Base-by-base conservation (phyloP, 64 coral and sea anemone genomes). In the Pachyseris speciosa region DNA sequence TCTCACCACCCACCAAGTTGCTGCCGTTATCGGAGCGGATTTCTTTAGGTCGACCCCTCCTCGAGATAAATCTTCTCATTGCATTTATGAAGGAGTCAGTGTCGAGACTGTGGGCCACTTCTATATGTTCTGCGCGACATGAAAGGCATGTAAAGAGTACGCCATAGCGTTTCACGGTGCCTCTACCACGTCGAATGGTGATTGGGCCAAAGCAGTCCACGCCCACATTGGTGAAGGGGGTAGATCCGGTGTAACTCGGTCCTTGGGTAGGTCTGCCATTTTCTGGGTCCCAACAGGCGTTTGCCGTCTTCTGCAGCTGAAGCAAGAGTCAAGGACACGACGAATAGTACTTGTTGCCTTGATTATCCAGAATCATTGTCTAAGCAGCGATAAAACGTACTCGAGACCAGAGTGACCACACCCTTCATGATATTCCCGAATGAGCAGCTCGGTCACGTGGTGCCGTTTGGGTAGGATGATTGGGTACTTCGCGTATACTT, bases 81-180 rank as follows among this genome's bases (percentile, higher is more conserved):
- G 87, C 86, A 6, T 88, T 88, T 20, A 88, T 76, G 22, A 88
- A 75, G 17, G 70, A 76, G 22, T 88, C 84, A 47, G 83, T 68
- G 13, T 85, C 83, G 2, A 85, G 29, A 29, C 19, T 24, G 67
- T 47, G 24, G 39, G 24, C 83, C 4, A 85, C 5, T 10, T 87
- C 85, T 0, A 87, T 87, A 13, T 87, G 85, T 11, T 74, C 48
- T 34, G 85, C 68, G 37, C 83, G 58, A 2, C 37, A 7, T 30
- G 63, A 34, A 4, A 85, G 1, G 22, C 85, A 87, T 0, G 85
- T 87, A 11, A 87, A 74, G 2, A 87, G 48, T 12, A 74, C 48
- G 28, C 86, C 70, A 32, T 88, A 88, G n/a, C 71, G 4, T 41
- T 88, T 88, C 7, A 63, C 86, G 34, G 17, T 88, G 50, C 20